A percentile compares a stretch with the other conserved stretches of the same genome.
Conservation (phyloP, 2,113 vertebrate species). For the Boleophthalmus pectinirostris region DNA sequence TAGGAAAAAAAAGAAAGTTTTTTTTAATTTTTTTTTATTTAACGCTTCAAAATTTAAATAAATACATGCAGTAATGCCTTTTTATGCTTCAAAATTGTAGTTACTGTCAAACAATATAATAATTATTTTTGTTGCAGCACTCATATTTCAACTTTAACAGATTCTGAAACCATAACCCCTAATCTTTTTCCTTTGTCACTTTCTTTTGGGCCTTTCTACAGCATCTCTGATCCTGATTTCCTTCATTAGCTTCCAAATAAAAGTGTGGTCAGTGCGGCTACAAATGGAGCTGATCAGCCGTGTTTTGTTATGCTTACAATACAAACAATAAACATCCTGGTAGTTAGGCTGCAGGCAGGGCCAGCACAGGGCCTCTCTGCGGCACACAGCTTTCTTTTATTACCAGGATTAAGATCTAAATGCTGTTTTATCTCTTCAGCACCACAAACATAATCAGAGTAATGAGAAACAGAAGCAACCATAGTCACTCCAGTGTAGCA, state of each 20-base stretch:
- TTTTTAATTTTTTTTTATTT: no score
- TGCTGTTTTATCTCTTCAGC: conserved; percentile 57
- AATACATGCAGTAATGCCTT: no score
- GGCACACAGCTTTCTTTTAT: conserved; percentile 56
- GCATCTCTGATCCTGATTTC: conserved; percentile 22
- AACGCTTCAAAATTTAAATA: no score
- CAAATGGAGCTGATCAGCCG: conserved; percentile 64
- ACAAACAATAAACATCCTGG: conserved; percentile 62
- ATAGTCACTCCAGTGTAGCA: conserved; percentile 29
- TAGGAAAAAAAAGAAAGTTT: no score
- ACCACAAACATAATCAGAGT: conserved; percentile 57
- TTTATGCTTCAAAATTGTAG: no score
- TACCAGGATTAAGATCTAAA: conserved; percentile 45
- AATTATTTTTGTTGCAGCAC: not conserved
- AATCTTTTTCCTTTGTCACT: conserved; percentile 21
- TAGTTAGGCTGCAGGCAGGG: conserved; percentile 31
- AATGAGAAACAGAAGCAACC: conserved; percentile 47
- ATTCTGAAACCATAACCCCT: conserved; percentile 53
- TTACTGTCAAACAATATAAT: not conserved
- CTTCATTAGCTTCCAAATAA: conserved; percentile 58
- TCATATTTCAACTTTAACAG: not conserved
- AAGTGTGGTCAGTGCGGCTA: conserved; percentile 46
- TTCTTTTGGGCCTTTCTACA: conserved; percentile 22
- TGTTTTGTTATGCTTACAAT: conserved; percentile 60
- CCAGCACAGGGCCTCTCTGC: conserved; percentile 34